Base-by-base conservation (phyloP, 2,888 invertebrate genomes). In the Erebia ligea region DNA sequence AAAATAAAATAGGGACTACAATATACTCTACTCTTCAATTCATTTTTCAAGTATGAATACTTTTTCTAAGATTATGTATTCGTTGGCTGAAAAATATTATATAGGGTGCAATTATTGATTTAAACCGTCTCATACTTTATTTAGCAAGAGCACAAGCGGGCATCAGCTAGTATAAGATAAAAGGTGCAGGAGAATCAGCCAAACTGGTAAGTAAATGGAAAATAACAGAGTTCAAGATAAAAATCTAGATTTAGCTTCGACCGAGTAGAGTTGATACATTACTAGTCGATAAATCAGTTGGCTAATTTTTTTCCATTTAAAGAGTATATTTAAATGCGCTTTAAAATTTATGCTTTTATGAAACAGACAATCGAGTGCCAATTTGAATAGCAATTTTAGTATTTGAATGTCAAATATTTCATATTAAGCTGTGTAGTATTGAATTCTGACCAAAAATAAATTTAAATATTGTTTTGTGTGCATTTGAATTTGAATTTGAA, bases 361-460 rank as follows among this genome's bases (percentile, higher is more conserved):
- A 10, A 9, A 17, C 52, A 9, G 40, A 59, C 52, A 52, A 52
- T 42, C 17, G 40, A 17, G 34, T 59, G 40, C n/a, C n/a, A 40
- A 40, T 40, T 34, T 59, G 40, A 40, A 59, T 40, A 40, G 15
- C 15, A 19, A 48, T 48, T 48, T 62, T 48, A 48, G 45, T 48
- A 62, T 62, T 45, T 62, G 45, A 48, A 62, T 48, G 21, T 21
- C 21, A 10, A 61, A 61, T 48, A n/a, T n/a, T 62, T 45, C 13
- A 48, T 62, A 48, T 62, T 61, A 61, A 48, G 1, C 45, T 21
- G 45, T 9, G 13, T 21, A 10, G 40, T 40, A 25, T 62, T 21
- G 21, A 8, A 13, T 25, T 15, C 4, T 21, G 48, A 45, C n/a
- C 25, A 21, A 62, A 62, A 62, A 62, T 17, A 59, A 59, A 42